These are phyloP conservation scores for Equus quagga DNA, from an alignment of 2,113 vertebrate genomes.

Conservation along the genomic window DNA sequence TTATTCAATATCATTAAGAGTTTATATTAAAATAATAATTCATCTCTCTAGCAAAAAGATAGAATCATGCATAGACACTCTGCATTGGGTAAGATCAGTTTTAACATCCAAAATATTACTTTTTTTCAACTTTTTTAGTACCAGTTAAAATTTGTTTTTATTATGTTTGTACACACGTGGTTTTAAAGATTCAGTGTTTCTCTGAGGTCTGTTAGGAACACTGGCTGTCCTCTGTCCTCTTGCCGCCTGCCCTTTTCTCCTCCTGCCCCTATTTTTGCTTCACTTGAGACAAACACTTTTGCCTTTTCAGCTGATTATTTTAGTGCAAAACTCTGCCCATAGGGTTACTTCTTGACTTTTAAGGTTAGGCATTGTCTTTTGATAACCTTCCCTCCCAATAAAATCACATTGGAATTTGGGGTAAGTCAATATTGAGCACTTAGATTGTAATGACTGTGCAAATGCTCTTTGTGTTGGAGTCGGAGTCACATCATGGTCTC, in stretches of 20 bases:
- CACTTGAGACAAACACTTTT: neutral
- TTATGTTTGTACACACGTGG: neutral
- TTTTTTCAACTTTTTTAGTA: neutral
- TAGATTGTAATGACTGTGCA: fast-evolving
- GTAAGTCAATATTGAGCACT: neutral
- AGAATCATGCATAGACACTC: neutral
- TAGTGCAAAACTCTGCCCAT: neutral
- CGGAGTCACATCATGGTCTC: neutral
- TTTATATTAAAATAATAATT: neutral
- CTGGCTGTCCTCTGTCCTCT: no score
- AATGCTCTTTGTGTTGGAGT: fast-evolving
- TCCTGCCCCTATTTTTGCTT: neutral
- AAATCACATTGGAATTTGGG: neutral
- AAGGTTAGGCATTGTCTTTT: neutral
- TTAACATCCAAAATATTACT: neutral
- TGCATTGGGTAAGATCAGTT: neutral
- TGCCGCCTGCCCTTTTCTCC: no score
- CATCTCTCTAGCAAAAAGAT: neutral
- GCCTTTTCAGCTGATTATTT: neutral
- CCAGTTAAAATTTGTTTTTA: neutral
- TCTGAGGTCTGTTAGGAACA: neutral
- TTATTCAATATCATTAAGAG: no score
- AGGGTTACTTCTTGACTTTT: neutral
- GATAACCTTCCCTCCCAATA: neutral
- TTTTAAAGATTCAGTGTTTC: neutral